These are phyloP conservation scores for Uropsilus gracilis DNA, from an alignment of 2,113 vertebrate species.

Conservation along the genomic window DNA sequence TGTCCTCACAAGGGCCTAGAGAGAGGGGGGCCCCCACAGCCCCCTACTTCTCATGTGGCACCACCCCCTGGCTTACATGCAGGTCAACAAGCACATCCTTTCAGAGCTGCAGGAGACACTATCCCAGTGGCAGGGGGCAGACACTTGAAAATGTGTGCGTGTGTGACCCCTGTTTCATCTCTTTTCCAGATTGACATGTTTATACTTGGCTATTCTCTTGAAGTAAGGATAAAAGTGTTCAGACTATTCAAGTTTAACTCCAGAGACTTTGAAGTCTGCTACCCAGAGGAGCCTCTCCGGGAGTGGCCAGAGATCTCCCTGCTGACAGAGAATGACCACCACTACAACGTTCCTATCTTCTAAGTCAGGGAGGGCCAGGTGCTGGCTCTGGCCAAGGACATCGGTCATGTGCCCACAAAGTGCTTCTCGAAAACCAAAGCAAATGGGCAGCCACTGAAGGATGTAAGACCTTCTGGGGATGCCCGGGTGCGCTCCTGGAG, in stretches of 20 bases:
- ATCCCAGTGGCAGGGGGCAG: background rate
- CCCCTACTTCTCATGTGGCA: background rate
- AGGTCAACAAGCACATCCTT: background rate
- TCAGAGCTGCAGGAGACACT: background rate
- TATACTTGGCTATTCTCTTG: conserved; percentile 87
- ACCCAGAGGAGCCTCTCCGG: conserved; percentile 82
- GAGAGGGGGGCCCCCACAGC: background rate
- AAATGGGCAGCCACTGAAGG: background rate
- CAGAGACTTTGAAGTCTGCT: conserved; percentile 86
- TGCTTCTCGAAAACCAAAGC: background rate
- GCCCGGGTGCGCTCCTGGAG: too few relatives aligned
- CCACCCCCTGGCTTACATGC: background rate
- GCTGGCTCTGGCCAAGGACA: background rate
- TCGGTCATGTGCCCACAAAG: background rate
- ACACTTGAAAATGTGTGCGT: background rate
- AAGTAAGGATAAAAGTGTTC: conserved; percentile 88
- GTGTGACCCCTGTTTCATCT: conserved; percentile 61
- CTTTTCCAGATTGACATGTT: conserved; percentile 86
- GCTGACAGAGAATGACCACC: conserved; percentile 87
- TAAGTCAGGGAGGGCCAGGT: conserved; percentile 52
- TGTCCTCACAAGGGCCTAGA: background rate
- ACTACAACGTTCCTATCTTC: conserved; percentile 87
- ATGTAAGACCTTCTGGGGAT: rapidly evolving
- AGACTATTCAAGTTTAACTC: conserved; percentile 87
- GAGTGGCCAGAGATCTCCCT: conserved; percentile 88